Evolutionary conservation across 2,797 vertebrate genomes (phyloP), one percentile per base, ranked within the genome.

Genomic region (Semotilus atromaculatus): DNA sequence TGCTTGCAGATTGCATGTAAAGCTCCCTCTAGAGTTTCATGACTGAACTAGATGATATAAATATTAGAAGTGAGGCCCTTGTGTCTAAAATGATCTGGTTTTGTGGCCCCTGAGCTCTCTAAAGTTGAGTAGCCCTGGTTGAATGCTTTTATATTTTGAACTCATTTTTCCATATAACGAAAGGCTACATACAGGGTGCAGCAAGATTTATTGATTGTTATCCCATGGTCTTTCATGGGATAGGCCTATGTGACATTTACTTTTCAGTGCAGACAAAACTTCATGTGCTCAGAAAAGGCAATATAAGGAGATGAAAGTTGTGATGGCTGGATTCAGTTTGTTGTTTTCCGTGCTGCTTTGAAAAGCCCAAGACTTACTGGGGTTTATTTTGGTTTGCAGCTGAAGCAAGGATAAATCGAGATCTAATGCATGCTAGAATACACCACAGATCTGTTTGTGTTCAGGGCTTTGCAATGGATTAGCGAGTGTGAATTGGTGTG

Each of bases 381-480:
- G 18, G 62, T 83, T 77, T 70, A 40, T 77, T 76, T 70, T 77
- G 62, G 38, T 83, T 83, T n/a, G 14, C 40, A 64, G 43, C 48
- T 66, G 5, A 82, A 73, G 11, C 26, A 36, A 16, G 11, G 45
- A 16, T 68, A 53, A 43, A 43, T 71, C 2, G 7, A 43, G 67
- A 34, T n/a, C 43, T 53, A 64, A 45, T 34, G 31, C 43, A 40
- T 34, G 45, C 45, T 76, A 31, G 26, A 48, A 66, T 53, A 67
- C 43, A 67, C 60, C 7, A 4, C 3, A 5, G 4, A 66, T 75
- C 11, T 38, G 55, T 74, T 67, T 73, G 40, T 3, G 3, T 82
- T 73, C 26, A 23, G 19, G 8, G 68, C 80, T 81, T 81, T 66
- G 60, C 29, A 23, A 29, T 40, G 55, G 29, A 26, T 62, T 72